Percentiles rank a stretch among this genome's conserved stretches.
phyloP scores from a whole-genome alignment of 2,888 invertebrate species.

The Amphipyra tragopoginis region DNA sequence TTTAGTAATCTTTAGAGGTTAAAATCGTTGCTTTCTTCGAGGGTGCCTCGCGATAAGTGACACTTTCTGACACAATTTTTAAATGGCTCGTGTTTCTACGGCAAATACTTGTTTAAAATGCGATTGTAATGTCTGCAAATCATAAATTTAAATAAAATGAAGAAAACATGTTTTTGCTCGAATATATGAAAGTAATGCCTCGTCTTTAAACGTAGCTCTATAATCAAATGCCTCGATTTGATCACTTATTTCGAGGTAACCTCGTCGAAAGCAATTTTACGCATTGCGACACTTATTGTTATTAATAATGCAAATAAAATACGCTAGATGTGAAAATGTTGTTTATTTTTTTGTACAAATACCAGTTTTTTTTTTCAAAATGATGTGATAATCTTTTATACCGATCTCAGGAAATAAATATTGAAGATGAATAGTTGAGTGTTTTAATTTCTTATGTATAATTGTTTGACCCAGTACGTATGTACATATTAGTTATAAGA shows the following conservation, averaged over 20 bases:
- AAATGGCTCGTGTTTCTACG: neutral
- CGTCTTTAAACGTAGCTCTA: neutral
- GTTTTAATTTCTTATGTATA: slow-evolving; percentile 55
- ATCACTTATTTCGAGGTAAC: slow-evolving; percentile 19
- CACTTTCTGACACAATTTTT: neutral
- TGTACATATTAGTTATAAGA: slow-evolving; percentile 49
- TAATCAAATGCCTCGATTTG: slow-evolving; percentile 3
- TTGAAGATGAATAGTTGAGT: slow-evolving; percentile 42
- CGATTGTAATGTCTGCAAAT: no score
- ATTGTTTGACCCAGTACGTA: slow-evolving; percentile 45
- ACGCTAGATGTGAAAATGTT: slow-evolving; percentile 45
- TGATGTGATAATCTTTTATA: slow-evolving; percentile 50
- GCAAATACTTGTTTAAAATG: no score
- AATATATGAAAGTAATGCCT: neutral
- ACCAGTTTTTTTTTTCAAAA: slow-evolving; percentile 34
- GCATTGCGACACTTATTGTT: slow-evolving; percentile 38
- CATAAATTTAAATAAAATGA: no score
- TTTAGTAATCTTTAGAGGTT: slow-evolving; percentile 28
- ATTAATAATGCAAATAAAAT: slow-evolving; percentile 53
- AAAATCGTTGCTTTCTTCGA: slow-evolving; percentile 17
- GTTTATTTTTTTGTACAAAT: slow-evolving; percentile 56
- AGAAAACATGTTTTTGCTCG: no score
- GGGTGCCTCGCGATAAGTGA: slow-evolving; percentile 6
- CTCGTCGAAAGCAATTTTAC: slow-evolving; percentile 29
- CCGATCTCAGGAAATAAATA: slow-evolving; percentile 61